These are phyloP conservation scores for Spilarctia lutea DNA, from an alignment of 2,888 invertebrate genomes.

Conservation along the genomic window DNA sequence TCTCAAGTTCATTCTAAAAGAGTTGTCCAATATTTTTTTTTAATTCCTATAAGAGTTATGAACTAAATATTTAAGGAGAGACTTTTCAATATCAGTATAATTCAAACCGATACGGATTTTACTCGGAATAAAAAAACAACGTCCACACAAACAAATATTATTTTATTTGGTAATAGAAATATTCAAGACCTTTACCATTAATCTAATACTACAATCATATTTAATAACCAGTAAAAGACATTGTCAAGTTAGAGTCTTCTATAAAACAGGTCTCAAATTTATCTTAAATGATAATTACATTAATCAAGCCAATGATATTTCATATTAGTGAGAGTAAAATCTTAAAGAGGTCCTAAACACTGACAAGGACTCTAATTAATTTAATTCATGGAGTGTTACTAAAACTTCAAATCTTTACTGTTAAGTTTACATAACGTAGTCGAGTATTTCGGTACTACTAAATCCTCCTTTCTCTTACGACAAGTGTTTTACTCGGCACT, in stretches of 20 bases:
- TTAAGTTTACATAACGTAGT: background rate
- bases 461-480: background rate
- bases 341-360: background rate
- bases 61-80: background rate
- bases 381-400: background rate
- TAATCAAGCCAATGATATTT: slow-evolving; percentile 16
- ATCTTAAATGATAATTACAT: slow-evolving; percentile 1
- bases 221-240: background rate
- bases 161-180: background rate
- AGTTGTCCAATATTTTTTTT: too few species aligned
- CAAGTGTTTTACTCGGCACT: background rate
- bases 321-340: slow-evolving; percentile 6
- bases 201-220: background rate
- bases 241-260: background rate
- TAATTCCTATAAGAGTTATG: too few species aligned
- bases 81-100: background rate
- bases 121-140: too few species aligned
- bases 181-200: background rate
- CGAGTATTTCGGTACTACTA: background rate
- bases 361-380: background rate
- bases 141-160: too few species aligned
- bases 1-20: background rate
- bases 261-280: background rate
- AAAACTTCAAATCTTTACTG: background rate
- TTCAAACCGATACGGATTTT: too few species aligned